Evolutionary conservation across 2,113 vertebrate genomes (phyloP).

Genomic region (Marmota monax): DNA sequence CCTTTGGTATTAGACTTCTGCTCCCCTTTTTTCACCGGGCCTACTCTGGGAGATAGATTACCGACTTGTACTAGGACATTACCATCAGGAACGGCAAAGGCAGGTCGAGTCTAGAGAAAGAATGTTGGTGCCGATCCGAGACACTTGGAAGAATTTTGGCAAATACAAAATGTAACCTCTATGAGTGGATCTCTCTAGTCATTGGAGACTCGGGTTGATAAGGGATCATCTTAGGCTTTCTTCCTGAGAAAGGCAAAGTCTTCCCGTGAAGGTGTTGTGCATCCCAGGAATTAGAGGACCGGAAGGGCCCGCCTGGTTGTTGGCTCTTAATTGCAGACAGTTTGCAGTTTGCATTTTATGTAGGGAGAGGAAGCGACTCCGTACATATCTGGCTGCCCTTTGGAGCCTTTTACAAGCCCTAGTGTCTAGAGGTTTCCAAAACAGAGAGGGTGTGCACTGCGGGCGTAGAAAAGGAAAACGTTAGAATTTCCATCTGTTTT

Average conservation of each 20-base stretch:
- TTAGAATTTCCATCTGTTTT: not conserved
- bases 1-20: no score
- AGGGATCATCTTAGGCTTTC: not conserved
- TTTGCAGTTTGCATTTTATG: not conserved
- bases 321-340: not conserved
- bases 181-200: not conserved
- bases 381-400: not conserved
- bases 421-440: not conserved
- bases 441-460: rapidly evolving
- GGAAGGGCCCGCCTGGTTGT: rapidly evolving
- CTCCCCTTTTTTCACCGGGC: not conserved
- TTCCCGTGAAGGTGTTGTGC: not conserved
- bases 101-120: not conserved
- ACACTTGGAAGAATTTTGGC: not conserved
- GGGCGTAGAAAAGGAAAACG: not conserved
- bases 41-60: not conserved
- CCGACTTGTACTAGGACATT: not conserved
- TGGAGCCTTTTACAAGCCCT: not conserved
- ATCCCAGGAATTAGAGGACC: not conserved
- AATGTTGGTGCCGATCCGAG: not conserved
- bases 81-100: not conserved
- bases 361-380: not conserved
- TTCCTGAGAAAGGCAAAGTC: rapidly evolving
- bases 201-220: not conserved
- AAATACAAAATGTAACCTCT: not conserved